phyloP scores from a whole-genome alignment of 2,113 vertebrate genomes.

The Acanthisitta chloris region DNA sequence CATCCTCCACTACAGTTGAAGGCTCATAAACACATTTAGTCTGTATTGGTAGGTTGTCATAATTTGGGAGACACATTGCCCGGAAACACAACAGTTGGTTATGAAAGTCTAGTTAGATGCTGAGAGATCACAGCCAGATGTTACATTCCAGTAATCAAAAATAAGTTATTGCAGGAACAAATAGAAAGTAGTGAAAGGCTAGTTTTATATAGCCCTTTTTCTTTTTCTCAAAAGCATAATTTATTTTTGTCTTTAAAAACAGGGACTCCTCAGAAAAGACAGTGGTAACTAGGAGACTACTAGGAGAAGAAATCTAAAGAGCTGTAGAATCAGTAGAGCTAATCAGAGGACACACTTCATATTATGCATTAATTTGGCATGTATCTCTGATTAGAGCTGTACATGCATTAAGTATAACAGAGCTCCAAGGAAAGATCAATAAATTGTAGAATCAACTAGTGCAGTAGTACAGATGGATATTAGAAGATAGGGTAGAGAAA shows the following conservation, averaged over 20 bases:
- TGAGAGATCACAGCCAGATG: slow-evolving; percentile 37
- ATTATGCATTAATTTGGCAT: neutral
- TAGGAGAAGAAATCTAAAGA: neutral
- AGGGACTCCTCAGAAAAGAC: neutral
- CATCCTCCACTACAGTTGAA: slow-evolving; percentile 28
- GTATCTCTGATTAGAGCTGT: neutral
- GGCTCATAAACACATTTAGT: slow-evolving; percentile 57
- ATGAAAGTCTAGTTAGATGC: slow-evolving; percentile 27
- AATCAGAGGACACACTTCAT: neutral
- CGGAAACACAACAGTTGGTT: slow-evolving; percentile 45
- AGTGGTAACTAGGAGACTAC: neutral
- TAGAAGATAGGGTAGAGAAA: neutral
- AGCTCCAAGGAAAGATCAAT: neutral
- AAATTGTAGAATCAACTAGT: neutral
- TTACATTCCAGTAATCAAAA: slow-evolving; percentile 38
- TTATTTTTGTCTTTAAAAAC: neutral
- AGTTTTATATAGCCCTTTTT: neutral
- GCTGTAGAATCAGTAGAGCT: neutral
- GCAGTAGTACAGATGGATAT: neutral
- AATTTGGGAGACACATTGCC: slow-evolving; percentile 36
- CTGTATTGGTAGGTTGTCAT: slow-evolving; percentile 25
- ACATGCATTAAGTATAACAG: neutral
- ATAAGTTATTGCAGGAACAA: slow-evolving; percentile 2
- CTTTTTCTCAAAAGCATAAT: neutral
- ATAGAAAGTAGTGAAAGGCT: slow-evolving; percentile 20